Evolutionary conservation across 2,797 vertebrate species (phyloP).

Genomic region (Nannoperca obscura): DNA sequence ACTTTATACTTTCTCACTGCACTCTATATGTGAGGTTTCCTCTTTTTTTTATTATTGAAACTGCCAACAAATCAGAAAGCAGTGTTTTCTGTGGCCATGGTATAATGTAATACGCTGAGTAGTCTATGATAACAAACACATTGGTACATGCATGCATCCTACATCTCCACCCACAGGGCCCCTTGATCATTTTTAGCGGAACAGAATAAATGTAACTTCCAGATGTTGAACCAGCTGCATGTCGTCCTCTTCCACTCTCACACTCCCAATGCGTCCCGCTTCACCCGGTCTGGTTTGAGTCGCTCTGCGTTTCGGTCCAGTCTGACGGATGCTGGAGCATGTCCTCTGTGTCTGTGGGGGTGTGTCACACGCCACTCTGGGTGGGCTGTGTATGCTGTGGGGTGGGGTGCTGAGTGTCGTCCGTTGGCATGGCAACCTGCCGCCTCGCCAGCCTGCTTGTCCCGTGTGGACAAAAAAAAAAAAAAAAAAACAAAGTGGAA

Average conservation of each 20-base stretch:
- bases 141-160: neutral
- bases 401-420: slow-evolving; percentile 68
- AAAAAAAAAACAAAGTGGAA: neutral
- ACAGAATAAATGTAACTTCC: neutral
- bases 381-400: slow-evolving; percentile 12
- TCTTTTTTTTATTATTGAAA: neutral
- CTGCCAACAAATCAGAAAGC: neutral
- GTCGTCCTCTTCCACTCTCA: slow-evolving; percentile 70
- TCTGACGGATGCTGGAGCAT: slow-evolving; percentile 84
- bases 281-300: slow-evolving; percentile 74
- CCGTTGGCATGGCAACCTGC: slow-evolving; percentile 85
- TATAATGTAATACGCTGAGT: slow-evolving; percentile 35
- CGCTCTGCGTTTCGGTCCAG: slow-evolving; percentile 75
- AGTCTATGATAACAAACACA: neutral
- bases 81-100: slow-evolving; percentile 42
- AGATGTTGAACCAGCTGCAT: slow-evolving; percentile 22
- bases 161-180: neutral
- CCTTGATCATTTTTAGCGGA: neutral
- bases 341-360: slow-evolving; percentile 77
- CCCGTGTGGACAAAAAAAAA: slow-evolving; percentile 63
- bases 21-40: too few relatives aligned
- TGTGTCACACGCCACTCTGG: slow-evolving; percentile 57
- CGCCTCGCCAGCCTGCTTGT: slow-evolving; percentile 71
- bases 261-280: slow-evolving; percentile 82
- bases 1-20: neutral